Conservation (phyloP, 2,797 vertebrate species). For the Oreochromis mossambicus region DNA sequence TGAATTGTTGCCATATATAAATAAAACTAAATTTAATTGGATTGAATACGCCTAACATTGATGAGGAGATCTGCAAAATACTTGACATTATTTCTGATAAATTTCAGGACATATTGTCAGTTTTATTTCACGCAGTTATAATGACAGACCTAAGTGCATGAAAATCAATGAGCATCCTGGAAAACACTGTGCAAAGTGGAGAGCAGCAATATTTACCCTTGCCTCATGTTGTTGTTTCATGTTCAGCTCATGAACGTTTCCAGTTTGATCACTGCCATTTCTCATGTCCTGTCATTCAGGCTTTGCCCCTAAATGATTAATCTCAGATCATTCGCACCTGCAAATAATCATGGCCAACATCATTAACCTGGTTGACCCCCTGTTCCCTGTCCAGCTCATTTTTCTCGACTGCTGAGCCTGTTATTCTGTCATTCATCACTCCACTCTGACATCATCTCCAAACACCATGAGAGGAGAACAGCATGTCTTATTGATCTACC, state of each 20-base stretch:
- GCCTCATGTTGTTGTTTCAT: conserved; percentile 13
- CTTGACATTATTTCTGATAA: neutral
- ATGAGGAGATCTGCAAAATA: neutral
- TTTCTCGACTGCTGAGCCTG: conserved; percentile 49
- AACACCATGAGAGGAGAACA: conserved; percentile 63
- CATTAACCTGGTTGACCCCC: conserved; percentile 67
- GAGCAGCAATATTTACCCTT: neutral
- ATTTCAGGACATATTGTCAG: neutral
- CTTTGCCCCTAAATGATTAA: conserved; percentile 57
- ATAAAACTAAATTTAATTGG: neutral
- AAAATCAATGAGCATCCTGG: neutral
- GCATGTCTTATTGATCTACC: conserved; percentile 72
- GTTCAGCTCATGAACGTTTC: conserved; percentile 34
- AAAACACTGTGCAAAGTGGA: neutral
- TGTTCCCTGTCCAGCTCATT: conserved; percentile 55
- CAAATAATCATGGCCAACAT: conserved; percentile 66
- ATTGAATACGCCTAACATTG: neutral
- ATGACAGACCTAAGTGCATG: neutral
- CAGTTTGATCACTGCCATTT: conserved; percentile 52
- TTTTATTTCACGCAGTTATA: neutral
- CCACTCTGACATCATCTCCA: conserved; percentile 64
- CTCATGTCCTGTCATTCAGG: conserved; percentile 52
- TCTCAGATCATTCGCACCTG: conserved; percentile 64
- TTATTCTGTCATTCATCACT: conserved; percentile 71
- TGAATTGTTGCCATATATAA: neutral